phyloP scores from a whole-genome alignment of 1,140 invertebrate genomes.

The Yoshiicerus persimilis region DNA sequence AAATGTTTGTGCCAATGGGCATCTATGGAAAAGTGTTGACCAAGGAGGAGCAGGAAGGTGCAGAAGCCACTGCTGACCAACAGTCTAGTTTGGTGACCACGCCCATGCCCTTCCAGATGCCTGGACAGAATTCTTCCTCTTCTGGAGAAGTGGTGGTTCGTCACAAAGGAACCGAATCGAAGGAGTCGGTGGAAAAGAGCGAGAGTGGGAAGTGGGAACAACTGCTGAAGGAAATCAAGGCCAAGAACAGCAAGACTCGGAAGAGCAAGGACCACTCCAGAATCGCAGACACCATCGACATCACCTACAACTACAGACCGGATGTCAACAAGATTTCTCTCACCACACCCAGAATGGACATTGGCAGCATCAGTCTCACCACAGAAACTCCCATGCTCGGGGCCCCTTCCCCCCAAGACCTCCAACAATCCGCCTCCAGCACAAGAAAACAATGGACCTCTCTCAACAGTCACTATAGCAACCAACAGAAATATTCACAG shows the following conservation, averaged over 20 bases:
- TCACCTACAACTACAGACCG: slow-evolving; percentile 35
- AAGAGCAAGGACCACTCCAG: slow-evolving; percentile 10
- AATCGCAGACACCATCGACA: slow-evolving; percentile 33
- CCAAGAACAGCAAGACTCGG: slow-evolving; percentile 3
- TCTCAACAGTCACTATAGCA: not conserved
- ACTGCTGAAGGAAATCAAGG: not conserved
- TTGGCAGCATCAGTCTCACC: slow-evolving; percentile 35
- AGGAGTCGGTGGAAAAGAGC: not conserved
- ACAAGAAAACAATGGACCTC: not conserved
- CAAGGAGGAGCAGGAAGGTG: slow-evolving; percentile 2
- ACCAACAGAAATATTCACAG: not conserved
- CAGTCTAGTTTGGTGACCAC: slow-evolving; percentile 19
- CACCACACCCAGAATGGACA: slow-evolving; percentile 38
- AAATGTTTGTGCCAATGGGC: slow-evolving; percentile 49
- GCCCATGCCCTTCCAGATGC: slow-evolving; percentile 20
- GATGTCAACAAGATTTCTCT: slow-evolving; percentile 30
- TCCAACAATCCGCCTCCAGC: not conserved
- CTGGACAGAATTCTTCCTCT: not conserved
- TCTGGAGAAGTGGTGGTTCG: not conserved
- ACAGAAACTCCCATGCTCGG: slow-evolving; percentile 29
- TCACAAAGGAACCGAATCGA: slow-evolving; percentile 40
- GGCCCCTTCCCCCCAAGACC: not conserved
- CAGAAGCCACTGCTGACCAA: not conserved
- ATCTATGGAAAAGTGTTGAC: slow-evolving; percentile 45
- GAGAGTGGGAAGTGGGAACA: slow-evolving; percentile 27